Evolutionary conservation across 2,113 vertebrate species (phyloP).

Genomic region (Pygoscelis adeliae): DNA sequence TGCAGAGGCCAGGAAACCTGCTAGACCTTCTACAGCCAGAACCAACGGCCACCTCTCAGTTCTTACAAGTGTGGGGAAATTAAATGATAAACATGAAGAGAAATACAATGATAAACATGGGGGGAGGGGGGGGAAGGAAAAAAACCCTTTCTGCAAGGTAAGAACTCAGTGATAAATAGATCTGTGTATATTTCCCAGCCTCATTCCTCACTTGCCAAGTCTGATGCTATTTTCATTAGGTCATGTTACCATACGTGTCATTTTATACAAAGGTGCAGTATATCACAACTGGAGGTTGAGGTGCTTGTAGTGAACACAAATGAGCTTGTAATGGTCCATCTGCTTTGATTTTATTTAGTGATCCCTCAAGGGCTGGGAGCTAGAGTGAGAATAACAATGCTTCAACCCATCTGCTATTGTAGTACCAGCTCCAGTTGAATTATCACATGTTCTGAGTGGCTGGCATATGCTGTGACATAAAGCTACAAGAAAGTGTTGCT

Average conservation of each 20-base stretch:
- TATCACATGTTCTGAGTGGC: slow-evolving; percentile 91
- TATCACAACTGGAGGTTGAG: slow-evolving; percentile 77
- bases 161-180: slow-evolving; percentile 63
- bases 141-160: neutral
- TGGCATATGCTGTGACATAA: slow-evolving; percentile 97
- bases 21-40: neutral
- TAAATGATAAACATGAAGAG: neutral
- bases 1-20: neutral
- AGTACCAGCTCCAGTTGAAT: slow-evolving; percentile 89
- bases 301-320: slow-evolving; percentile 87
- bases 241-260: slow-evolving; percentile 63
- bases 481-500: slow-evolving; percentile 93
- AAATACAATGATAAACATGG: neutral
- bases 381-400: slow-evolving; percentile 95
- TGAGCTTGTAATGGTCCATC: slow-evolving; percentile 92
- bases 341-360: slow-evolving; percentile 94
- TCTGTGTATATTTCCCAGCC: slow-evolving; percentile 24
- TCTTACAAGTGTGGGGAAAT: neutral
- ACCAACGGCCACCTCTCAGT: neutral
- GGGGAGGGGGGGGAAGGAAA: rapidly evolving
- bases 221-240: slow-evolving; percentile 66
- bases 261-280: slow-evolving; percentile 71
- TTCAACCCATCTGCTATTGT: slow-evolving; percentile 91
- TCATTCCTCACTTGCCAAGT: slow-evolving; percentile 69
- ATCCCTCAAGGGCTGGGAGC: slow-evolving; percentile 87